Conservation (phyloP, 2,113 vertebrate species). For the Semnornis frantzii region DNA sequence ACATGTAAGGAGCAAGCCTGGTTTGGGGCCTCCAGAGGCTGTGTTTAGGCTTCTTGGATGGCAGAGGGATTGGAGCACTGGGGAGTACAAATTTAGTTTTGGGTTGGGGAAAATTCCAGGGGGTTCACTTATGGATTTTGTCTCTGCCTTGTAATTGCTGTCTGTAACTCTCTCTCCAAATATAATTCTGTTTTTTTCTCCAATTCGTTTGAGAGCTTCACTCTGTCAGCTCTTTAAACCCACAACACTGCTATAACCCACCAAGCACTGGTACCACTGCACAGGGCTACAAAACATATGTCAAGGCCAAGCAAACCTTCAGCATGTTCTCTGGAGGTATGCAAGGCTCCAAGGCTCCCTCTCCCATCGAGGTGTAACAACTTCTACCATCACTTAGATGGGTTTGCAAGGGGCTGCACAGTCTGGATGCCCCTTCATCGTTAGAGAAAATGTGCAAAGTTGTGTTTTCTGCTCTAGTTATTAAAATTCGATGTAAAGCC, state of each 20-base stretch:
- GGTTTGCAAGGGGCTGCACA: accelerated
- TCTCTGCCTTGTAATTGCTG: too few species aligned
- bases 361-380: not conserved
- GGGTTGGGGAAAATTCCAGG: too few species aligned
- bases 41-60: too few species aligned
- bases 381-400: not conserved
- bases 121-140: too few species aligned
- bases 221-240: too few species aligned
- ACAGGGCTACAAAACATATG: accelerated
- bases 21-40: too few species aligned
- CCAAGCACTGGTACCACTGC: not conserved
- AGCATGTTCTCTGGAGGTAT: not conserved
- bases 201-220: too few species aligned
- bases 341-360: not conserved
- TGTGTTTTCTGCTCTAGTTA: not conserved
- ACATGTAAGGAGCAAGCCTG: too few species aligned
- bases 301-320: not conserved
- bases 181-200: too few species aligned
- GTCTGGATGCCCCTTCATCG: not conserved
- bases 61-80: too few species aligned
- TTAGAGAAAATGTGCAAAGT: not conserved
- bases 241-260: accelerated
- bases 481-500: accelerated
- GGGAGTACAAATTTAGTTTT: too few species aligned
- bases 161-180: too few species aligned